Evolutionary conservation across 2,113 vertebrate genomes (phyloP).

Genomic region (Poicephalus gulielmi): DNA sequence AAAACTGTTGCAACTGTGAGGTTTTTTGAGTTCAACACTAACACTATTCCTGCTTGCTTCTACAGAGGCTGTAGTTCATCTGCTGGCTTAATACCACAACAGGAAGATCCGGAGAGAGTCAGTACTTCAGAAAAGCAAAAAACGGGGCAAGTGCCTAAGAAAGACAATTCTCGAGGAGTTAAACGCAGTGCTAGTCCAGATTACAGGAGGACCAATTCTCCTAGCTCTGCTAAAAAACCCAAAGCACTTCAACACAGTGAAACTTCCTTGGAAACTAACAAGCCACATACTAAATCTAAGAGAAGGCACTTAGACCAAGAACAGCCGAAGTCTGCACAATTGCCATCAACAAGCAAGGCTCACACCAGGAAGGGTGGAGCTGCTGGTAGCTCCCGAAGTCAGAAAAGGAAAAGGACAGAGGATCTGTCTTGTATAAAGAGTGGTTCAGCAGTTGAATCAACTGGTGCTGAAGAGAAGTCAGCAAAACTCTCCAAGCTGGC

Average conservation of each 20-base stretch:
- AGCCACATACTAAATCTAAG: constrained; percentile 89
- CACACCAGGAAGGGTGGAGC: constrained; percentile 91
- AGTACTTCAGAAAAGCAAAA: constrained; percentile 90
- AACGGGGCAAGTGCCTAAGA: constrained; percentile 89
- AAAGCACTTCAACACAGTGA: constrained; percentile 88
- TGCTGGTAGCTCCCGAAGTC: constrained; percentile 85
- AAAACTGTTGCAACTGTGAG: neutral
- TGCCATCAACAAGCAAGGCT: constrained; percentile 88
- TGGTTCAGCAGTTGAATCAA: constrained; percentile 86
- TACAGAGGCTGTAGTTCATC: constrained; percentile 91
- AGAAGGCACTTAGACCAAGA: constrained; percentile 88
- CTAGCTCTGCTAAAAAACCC: constrained; percentile 92
- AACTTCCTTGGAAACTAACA: constrained; percentile 84
- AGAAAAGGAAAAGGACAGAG: constrained; percentile 97
- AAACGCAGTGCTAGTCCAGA: constrained; percentile 95
- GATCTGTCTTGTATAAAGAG: constrained; percentile 86
- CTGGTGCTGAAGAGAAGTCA: constrained; percentile 93
- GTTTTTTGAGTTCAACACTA: constrained; percentile 24
- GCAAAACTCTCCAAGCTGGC: constrained; percentile 99
- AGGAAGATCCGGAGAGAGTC: constrained; percentile 90
- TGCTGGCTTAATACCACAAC: constrained; percentile 86
- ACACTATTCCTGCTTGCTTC: constrained; percentile 59
- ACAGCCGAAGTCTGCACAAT: constrained; percentile 80
- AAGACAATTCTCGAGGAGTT: constrained; percentile 88
- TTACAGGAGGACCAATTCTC: constrained; percentile 89